Evolutionary conservation across 2,797 vertebrate genomes (phyloP).

Genomic region (Poeciliopsis presidionis): DNA sequence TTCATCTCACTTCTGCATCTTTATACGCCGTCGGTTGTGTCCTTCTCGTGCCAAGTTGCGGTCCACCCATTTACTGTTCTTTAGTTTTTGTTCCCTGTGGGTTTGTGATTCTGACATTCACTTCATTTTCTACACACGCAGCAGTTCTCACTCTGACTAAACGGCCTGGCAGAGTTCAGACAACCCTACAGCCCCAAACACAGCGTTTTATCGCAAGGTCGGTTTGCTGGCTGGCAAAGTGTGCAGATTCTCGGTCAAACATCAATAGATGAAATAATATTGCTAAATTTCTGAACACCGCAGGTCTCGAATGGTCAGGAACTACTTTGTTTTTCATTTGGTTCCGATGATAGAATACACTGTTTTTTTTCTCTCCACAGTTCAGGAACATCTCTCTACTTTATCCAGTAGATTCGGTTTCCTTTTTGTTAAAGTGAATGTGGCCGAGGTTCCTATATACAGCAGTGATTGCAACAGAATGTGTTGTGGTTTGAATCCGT

Average conservation of each 20-base stretch:
- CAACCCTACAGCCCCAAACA: not conserved
- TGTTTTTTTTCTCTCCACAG: no score
- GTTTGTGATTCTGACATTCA: not conserved
- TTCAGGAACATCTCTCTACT: not conserved
- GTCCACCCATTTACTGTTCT: not conserved
- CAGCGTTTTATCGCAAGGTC: not conserved
- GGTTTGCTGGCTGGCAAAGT: no score
- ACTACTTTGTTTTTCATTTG: no score
- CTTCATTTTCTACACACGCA: not conserved
- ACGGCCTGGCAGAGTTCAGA: not conserved
- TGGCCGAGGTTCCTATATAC: no score
- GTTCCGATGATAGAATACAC: not conserved
- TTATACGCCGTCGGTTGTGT: not conserved
- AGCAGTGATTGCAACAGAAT: not conserved
- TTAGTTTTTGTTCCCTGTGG: not conserved
- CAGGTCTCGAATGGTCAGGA: not conserved
- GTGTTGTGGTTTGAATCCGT: not conserved
- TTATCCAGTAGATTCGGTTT: not conserved
- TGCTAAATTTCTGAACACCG: not conserved
- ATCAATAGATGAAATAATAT: not conserved
- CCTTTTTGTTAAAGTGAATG: not conserved
- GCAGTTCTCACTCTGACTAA: not conserved
- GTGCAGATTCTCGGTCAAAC: not conserved
- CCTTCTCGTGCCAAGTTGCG: not conserved
- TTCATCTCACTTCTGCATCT: not conserved